Evolutionary conservation across 37 sponge, comb jelly and placozoan species (phyloP), one percentile per base, ranked within the genome.

Genomic region (Hormiphora californensis): DNA sequence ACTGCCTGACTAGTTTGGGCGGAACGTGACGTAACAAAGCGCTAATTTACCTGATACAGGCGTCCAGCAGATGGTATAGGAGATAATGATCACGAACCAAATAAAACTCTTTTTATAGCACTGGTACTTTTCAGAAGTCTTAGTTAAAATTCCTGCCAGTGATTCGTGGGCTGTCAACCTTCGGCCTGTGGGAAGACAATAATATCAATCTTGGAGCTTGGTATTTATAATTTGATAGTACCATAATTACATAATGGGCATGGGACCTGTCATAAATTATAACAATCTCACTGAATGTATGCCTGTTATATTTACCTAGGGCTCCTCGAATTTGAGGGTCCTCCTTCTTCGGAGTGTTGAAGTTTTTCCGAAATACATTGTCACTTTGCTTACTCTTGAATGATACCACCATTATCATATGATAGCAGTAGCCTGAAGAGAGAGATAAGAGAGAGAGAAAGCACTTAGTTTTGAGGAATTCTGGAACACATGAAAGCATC

Each of bases 101-200:
- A 73, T 73, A 17, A 73, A 73, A 73, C 81, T 73, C 81, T 73
- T 73, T 46, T 73, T 73, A 40, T 73, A 73, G 23, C 81, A 73
- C 46, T 73, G 35, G 23, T 73, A 73, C 22, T 73, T 73, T 46
- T 73, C 39, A 8, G 81, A 40, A 0, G 81, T 73, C 23, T 73
- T 73, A 7, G 81, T 15, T 0, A 73, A 57, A 21, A 57, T 57
- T 4, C 27, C 61, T 4, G 17, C 68, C 81, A 39, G 38, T 28
- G 81, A 73, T 40, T 73, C 44, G 1, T 73, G 81, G 27, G 81
- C 35, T 17, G 9, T 1, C 4, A 40, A 19, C 67, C n/a, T 57
- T 57, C 61, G n/a, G 15, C n/a, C n/a, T n/a, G n/a, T n/a, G n/a
- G n/a, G n/a, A n/a, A n/a, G n/a, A n/a, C n/a, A n/a, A n/a, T n/a